Base-by-base conservation (phyloP, 2,888 invertebrate genomes). In the Criorhina ranunculi region DNA sequence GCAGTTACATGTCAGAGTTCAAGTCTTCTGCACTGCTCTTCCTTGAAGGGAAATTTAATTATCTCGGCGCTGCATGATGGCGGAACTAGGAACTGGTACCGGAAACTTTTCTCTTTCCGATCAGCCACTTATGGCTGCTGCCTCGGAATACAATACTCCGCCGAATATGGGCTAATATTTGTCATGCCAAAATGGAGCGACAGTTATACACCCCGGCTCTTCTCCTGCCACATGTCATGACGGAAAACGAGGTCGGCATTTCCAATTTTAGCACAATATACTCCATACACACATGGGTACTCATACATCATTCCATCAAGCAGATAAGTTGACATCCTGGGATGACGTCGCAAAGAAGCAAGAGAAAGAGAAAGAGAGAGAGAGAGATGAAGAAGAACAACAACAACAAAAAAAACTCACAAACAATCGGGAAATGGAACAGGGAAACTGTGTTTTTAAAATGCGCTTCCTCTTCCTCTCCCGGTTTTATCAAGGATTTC, bases 81-180 rank as follows among this genome's bases (percentile, higher is more conserved):
- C 33, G 17, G 5, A 42, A 17, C 29, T 3, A 29, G 31, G 1
- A 35, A 24, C 37, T 53, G 24, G 24, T 4, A 24, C 24, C 24
- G 24, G 24, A 24, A 24, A 24, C 24, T 24, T 24, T 24, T 62
- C 19, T 17, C 33, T 37, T 66, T 9, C 67, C 46, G 66, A 77
- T 66, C 82, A 82, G 53, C 75, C 19, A 77, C 46, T 66, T 40
- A 37, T n/a, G 51, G 12, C 59, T 59, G 55, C 49, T 35, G 33
- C 49, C 51, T 31, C 53, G 59, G 53, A 69, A 69, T 35, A 75
- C 79, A 66, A 72, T 72, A 60, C 59, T 24, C 24, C 24, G 24
- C 78, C 66, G 19, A 53, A 60, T 59, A 62, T 57, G 77, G 73
- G 79, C 83, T 83, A 79, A 83, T 83, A 79, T 83, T 79, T 79